Percentiles rank a stretch among this genome's conserved stretches.
Conservation (phyloP, 2,888 invertebrate species). For the Athalia cordata region DNA sequence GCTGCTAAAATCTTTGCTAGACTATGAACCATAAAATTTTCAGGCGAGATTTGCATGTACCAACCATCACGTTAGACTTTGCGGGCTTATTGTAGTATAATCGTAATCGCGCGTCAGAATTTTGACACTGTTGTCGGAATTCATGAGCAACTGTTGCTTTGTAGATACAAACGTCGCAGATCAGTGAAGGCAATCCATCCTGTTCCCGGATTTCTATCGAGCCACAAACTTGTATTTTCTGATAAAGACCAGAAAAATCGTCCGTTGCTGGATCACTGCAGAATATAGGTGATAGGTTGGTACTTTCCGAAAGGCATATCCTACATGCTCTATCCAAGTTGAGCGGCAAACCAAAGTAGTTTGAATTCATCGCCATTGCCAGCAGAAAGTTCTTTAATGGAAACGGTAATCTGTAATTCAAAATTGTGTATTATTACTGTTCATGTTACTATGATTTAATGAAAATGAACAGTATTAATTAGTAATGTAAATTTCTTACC, state of each 20-base stretch:
- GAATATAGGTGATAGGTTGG: conserved; percentile 68
- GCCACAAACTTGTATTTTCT: conserved; percentile 69
- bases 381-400: background rate
- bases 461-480: background rate
- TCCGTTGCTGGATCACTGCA: conserved; percentile 61
- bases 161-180: conserved; percentile 69
- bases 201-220: conserved; percentile 69
- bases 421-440: conserved; percentile 5
- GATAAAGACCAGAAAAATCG: conserved; percentile 61
- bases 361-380: conserved; percentile 63
- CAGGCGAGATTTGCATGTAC: conserved; percentile 18
- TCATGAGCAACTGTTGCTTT: conserved; percentile 70
- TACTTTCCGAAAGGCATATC: conserved; percentile 67
- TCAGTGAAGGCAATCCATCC: conserved; percentile 69
- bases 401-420: conserved; percentile 29
- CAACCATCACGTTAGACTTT: conserved; percentile 61
- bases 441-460: too few species aligned
- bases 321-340: conserved; percentile 69
- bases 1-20: background rate
- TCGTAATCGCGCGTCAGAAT: conserved; percentile 67
- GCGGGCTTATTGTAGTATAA: conserved; percentile 68
- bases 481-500: conserved; percentile 32
- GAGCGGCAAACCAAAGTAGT: conserved; percentile 64
- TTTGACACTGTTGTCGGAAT: conserved; percentile 70
- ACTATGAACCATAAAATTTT: background rate